Base-by-base conservation (phyloP, 2,888 invertebrate species). In the Ganaspis brasiliensis region DNA sequence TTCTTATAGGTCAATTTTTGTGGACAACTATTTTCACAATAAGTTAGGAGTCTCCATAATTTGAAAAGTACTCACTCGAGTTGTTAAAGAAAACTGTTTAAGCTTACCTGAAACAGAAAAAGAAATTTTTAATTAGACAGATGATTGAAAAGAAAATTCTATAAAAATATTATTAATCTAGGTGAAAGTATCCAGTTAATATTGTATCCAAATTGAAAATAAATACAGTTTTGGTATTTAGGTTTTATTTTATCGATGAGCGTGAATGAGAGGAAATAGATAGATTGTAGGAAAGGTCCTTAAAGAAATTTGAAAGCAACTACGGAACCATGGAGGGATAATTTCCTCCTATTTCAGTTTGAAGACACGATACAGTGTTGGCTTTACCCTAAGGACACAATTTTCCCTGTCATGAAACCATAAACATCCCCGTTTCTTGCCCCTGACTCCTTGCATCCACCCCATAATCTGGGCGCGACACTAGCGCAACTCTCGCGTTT, bases 391-490 rank as follows among this genome's bases (percentile, higher is more conserved):
- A 76, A 73, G 83, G 85, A 87, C 85, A 86, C 85, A 88, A 89
- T 88, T 89, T 89, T 86, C 84, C 82, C 84, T 87, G 88, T 88
- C 86, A 86, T 84, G 86, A 87, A 89, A 87, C 88, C 89, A 87
- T 89, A 89, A 89, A 89, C 88, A 89, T 87, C 73, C 80, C 75
- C 57, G 35, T 73, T 67, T 63, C 49, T 24, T 55, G 12, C 52
- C 21, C 52, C 9, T 26, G 73, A 74, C 77, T 73, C 74, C 70
- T 76, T 75, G 76, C 76, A 80, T 79, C 81, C 81, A 78, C 82
- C 78, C 85, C 82, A 86, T 87, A 88, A 88, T 88, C 87, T 87
- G 83, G 75, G 79, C 82, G 80, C 82, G 82, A 82, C 83, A 84
- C 85, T 85, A 82, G 81, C 85, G 84, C 78, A 77, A 83, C 83